These are phyloP conservation scores for Malthinus seriepunctatus DNA, from an alignment of 2,888 invertebrate species.

Conservation along the genomic window DNA sequence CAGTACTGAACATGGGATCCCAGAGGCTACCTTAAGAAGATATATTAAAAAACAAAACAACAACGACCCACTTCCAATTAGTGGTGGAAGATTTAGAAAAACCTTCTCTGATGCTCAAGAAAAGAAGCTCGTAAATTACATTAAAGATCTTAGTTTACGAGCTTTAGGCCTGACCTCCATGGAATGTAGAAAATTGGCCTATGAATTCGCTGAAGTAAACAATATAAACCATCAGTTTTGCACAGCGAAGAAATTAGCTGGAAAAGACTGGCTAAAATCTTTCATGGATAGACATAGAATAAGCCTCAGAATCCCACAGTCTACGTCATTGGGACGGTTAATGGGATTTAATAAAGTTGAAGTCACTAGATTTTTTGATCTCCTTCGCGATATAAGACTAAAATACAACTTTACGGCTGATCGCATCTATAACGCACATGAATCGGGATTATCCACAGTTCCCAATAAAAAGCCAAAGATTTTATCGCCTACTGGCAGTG, in stretches of 20 bases:
- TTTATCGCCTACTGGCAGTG: conserved; percentile 30
- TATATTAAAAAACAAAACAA: conserved; percentile 26
- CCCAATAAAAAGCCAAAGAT: conserved; percentile 27
- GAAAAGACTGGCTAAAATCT: conserved; percentile 31
- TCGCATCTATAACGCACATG: conserved; percentile 30
- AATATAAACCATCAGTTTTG: conserved; percentile 28
- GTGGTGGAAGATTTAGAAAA: conserved; percentile 25
- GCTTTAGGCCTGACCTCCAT: conserved; percentile 25
- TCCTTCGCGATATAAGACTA: conserved; percentile 8
- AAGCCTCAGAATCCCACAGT: conserved; percentile 27
- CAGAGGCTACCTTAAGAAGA: conserved; percentile 24
- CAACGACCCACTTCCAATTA: conserved; percentile 21
- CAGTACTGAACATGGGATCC: conserved; percentile 15
- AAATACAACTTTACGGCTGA: conserved; percentile 30
- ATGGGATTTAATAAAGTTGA: conserved; percentile 30
- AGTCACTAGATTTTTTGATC: conserved; percentile 28
- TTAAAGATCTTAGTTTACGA: conserved; percentile 18
- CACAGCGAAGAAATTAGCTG: conserved; percentile 22
- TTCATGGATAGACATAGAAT: conserved; percentile 31
- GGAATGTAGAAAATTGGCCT: conserved; percentile 27
- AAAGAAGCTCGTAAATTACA: conserved; percentile 28
- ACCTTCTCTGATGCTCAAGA: conserved; percentile 31
- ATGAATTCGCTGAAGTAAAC: conserved; percentile 26
- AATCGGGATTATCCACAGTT: background rate
- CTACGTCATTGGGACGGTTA: conserved; percentile 28